phyloP scores from a whole-genome alignment of 2,888 invertebrate species.

The Dryadula phaetusa region DNA sequence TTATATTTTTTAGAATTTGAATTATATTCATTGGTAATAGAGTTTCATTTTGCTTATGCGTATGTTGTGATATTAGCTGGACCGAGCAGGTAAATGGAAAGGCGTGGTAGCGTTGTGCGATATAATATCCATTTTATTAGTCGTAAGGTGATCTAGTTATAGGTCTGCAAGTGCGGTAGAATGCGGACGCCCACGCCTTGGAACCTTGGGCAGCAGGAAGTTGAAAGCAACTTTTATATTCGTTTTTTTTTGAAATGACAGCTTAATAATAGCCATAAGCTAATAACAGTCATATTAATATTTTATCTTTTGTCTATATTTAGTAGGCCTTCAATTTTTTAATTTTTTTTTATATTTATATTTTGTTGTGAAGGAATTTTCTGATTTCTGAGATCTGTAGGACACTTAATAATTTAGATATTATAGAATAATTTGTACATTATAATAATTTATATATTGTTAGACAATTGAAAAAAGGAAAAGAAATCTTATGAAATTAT shows the following conservation, averaged over 20 bases:
- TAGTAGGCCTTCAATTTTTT: not conserved
- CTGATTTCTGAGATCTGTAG: not conserved
- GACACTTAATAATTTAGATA: too few species aligned
- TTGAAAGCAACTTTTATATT: constrained; percentile 55
- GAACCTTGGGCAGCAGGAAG: constrained; percentile 70
- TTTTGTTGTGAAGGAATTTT: not conserved
- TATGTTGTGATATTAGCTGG: constrained; percentile 27
- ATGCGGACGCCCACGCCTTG: constrained; percentile 79
- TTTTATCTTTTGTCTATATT: constrained; percentile 9
- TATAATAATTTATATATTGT: too few species aligned
- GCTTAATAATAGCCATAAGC: constrained; percentile 14
- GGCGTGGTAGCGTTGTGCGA: constrained; percentile 64
- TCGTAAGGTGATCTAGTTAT: constrained; percentile 79
- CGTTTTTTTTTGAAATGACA: constrained; percentile 28
- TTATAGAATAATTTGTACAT: too few species aligned
- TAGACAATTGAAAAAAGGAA: too few species aligned
- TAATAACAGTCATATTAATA: not conserved
- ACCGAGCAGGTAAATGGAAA: constrained; percentile 69
- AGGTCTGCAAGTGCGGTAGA: constrained; percentile 66
- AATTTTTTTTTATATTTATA: not conserved
- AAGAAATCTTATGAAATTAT: not conserved
- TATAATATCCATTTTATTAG: constrained; percentile 72
- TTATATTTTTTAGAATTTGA: not conserved
- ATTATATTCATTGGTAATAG: not conserved
- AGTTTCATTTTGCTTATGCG: constrained; percentile 18